Evolutionary conservation across 2,888 invertebrate genomes (phyloP), one percentile per base, ranked within the genome.

Genomic region (Thecocarcelia acutangulata): DNA sequence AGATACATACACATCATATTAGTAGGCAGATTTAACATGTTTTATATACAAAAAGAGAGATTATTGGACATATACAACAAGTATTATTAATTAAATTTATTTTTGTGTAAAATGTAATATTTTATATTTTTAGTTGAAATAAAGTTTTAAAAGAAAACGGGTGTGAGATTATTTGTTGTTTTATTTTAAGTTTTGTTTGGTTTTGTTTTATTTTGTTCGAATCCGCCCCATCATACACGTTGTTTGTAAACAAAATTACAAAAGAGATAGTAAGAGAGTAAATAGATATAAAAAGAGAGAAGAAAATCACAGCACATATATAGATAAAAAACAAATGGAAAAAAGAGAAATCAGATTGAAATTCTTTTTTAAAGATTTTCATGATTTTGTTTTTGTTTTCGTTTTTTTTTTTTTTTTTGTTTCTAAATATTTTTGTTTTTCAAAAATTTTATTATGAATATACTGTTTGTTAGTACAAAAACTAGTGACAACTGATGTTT

Each of bases 301-400:
- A 75, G 50, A 72, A 66, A 79, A 73, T 63, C 73, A 82, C 82
- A 78, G 82, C 82, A 82, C 82, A 82, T 80, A 74, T 64, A 37
- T 42, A 83, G 42, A 80, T 44, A 64, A 63, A 79, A 77, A 80
- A 73, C 42, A 77, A 69, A 74, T 69, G 76, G 66, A 68, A 69
- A 81, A 77, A 82, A 83, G 33, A 79, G 70, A 83, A 78, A 83
- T 79, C 73, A 75, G 81, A 83, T 80, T 84, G 83, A 87, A 81
- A 87, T 83, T 81, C 77, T 54, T 72, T 69, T 82, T 73, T 78
- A 58, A 68, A n/a, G n/a, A n/a, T n/a, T n/a, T n/a, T n/a, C n/a
- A n/a, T n/a, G 52, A 59, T 40, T 63, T 77, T 73, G 37, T 21
- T 58, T 28, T 74, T 50, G 42, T 48, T 56, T 52, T 28, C 54